Base-by-base conservation (phyloP, 2,888 invertebrate genomes). In the Eupithecia pulchellata region DNA sequence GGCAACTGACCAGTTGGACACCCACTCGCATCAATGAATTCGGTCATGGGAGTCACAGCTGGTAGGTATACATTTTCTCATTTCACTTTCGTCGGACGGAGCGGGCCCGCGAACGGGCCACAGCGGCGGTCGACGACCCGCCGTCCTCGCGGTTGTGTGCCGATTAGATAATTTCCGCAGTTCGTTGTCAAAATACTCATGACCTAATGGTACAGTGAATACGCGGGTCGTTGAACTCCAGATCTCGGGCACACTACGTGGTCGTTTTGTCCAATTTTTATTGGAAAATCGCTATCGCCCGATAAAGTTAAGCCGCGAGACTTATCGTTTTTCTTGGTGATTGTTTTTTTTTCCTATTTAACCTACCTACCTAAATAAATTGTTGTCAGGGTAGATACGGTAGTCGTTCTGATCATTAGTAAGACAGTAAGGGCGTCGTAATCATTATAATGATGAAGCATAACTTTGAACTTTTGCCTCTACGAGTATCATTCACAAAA, bases 141-240 rank as follows among this genome's bases (percentile, higher is more conserved):
- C 81, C 85, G 93, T 92, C 91, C 92, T 92, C 92, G 92, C 90
- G 87, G 85, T 89, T 88, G 92, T 90, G 93, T 91, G 91, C 93
- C 91, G 93, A 91, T 94, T 93, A 94, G 92, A 94, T 94, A 94
- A 94, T 93, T 92, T 92, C 92, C 91, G 91, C 91, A 89, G 88
- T 89, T 90, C 91, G 90, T 91, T 93, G 93, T 93, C 93, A 93
- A 93, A 93, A 92, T 93, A 93, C 91, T 92, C 91, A 88, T 93
- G 93, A 93, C 93, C 93, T 88, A 93, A 90, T 93, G 93, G 89
- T 92, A 93, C 92, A 93, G 88, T 93, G 93, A 93, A 88, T 90
- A 86, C 85, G 84, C 77, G 84, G 91, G 89, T 86, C 91, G 82
- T 82, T 84, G 91, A 93, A 88, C 93, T 77, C 86, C 81, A 79